Percentiles rank a stretch among this genome's conserved stretches.
These are phyloP conservation scores for Periplaneta americana DNA, from an alignment of 1,140 invertebrate genomes.

Conservation along the genomic window DNA sequence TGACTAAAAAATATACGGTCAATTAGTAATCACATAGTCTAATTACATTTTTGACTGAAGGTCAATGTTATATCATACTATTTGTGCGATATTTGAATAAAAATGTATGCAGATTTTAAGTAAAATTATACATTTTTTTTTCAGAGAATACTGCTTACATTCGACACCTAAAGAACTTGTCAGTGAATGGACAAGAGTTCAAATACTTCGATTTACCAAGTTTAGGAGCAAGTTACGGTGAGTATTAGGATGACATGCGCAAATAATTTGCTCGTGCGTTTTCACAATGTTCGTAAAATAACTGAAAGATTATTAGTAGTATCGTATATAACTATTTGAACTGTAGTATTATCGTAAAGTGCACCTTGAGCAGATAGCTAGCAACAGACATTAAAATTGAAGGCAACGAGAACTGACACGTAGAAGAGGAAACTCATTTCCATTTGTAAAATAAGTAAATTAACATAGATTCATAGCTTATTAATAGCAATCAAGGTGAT, in stretches of 20 bases:
- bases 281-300: neutral
- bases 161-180: conserved; percentile 58
- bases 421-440: too few species aligned
- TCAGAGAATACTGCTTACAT: conserved; percentile 59
- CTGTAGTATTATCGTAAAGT: neutral
- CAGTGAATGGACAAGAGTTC: conserved; percentile 56
- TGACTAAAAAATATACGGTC: too few species aligned
- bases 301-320: neutral
- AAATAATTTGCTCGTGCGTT: neutral
- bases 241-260: conserved; percentile 34
- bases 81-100: too few species aligned
- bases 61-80: too few species aligned
- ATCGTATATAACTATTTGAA: neutral
- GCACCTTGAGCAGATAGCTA: neutral
- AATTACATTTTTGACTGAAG: too few species aligned
- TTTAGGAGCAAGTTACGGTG: conserved; percentile 73
- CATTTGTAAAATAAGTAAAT: too few species aligned
- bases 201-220: conserved; percentile 69
- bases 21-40: too few species aligned
- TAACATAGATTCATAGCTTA: too few species aligned
- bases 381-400: too few species aligned
- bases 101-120: too few species aligned
- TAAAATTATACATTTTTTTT: conserved; percentile 10
- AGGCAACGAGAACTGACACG: too few species aligned
- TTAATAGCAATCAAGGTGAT: too few species aligned